Evolutionary conservation across 64 coral and sea anemone genomes (phyloP), one percentile per base, ranked within the genome.

Genomic region (Stichodactyla mertensii): DNA sequence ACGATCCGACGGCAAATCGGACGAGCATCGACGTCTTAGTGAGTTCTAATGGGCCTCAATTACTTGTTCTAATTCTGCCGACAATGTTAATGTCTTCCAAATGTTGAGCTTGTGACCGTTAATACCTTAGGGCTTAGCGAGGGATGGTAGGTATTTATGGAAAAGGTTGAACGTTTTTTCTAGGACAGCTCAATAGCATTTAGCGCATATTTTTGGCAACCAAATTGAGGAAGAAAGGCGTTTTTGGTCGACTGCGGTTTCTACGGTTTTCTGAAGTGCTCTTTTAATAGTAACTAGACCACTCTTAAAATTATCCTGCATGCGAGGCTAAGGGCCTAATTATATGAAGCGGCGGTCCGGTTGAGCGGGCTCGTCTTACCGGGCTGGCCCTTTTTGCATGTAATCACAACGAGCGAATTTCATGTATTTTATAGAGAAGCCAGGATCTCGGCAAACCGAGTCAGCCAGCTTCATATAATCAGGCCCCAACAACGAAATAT

Each of bases 11-110:
- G 69, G 24, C 69, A 74, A 28, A 26, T 28, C 69, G 12, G 69
- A 28, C 69, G 11, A 74, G 27, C 69, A 74, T 74, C 69, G 69
- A 28, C 69, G 11, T 26, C 24, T 11, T 74, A 74, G 69, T 27
- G 23, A 74, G 24, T 74, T 74, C 69, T 74, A 74, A 74, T 74
- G 7, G 8, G 22, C 24, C 12, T 74, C 69, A 74, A 74, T 74
- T 74, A 74, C 69, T 74, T 4, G 69, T 36, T 74, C 22, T 74
- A 74, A 74, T 74, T 74, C 69, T 74, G 23, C 69, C 69, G 69
- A 74, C 69, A 74, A 74, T 36, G n/a, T 74, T 74, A 74, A 74
- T 74, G 69, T 74, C 24, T 74, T 74, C 69, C 69, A 74, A 74
- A 74, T 74, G 69, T 74, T 13, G 10, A 31, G 14, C 56, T 11